These are phyloP conservation scores for Anguilla rostrata DNA, from an alignment of 2,113 vertebrate species.

Conservation along the genomic window DNA sequence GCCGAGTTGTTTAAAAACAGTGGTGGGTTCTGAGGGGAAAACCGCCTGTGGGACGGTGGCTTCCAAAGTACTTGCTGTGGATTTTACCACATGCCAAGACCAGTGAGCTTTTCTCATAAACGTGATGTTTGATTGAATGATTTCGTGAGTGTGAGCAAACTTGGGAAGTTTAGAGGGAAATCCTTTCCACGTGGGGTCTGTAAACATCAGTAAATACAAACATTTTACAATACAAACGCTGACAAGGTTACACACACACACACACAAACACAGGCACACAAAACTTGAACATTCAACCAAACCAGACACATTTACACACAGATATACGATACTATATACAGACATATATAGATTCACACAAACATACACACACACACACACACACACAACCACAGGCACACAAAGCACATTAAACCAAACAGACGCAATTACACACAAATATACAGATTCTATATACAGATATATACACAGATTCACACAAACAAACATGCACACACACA, in stretches of 20 bases:
- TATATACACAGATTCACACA: too few species aligned
- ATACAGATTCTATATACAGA: too few species aligned
- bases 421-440: too few species aligned
- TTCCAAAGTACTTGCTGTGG: slow-evolving; percentile 5
- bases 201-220: neutral
- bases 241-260: neutral
- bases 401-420: too few species aligned
- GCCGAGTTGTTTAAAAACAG: neutral
- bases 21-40: neutral
- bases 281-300: neutral
- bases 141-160: neutral
- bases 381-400: too few species aligned
- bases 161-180: neutral
- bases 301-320: neutral
- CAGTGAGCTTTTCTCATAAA: neutral
- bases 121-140: neutral
- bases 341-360: neutral
- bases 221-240: neutral
- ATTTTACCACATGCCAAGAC: neutral
- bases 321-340: neutral
- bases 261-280: too few species aligned
- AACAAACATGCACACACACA: too few species aligned
- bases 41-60: neutral
- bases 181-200: neutral
- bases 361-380: neutral